phyloP scores from a whole-genome alignment of 1,140 invertebrate genomes.

The Adelges cooleyi region DNA sequence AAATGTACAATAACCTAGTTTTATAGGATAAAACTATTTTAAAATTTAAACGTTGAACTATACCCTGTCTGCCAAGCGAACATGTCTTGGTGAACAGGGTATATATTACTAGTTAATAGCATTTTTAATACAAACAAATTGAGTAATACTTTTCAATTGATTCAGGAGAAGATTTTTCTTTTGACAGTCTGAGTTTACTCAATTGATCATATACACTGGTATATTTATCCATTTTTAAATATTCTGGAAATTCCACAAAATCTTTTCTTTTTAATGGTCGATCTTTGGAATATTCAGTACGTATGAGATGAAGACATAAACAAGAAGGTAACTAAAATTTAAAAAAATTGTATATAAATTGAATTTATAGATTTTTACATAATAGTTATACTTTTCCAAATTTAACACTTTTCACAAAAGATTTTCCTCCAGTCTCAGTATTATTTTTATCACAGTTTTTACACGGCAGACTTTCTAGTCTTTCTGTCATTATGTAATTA shows the following conservation, averaged over 20 bases:
- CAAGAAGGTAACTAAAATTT: conserved; percentile 56
- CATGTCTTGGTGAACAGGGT: too few relatives aligned
- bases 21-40: too few relatives aligned
- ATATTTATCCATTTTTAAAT: conserved; percentile 64
- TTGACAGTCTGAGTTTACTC: background rate
- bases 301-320: conserved; percentile 75
- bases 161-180: background rate
- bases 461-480: conserved; percentile 16
- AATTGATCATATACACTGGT: conserved; percentile 23
- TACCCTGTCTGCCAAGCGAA: too few relatives aligned
- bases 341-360: conserved; percentile 22
- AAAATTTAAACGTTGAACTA: too few relatives aligned
- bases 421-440: conserved; percentile 12
- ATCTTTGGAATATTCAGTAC: conserved; percentile 67
- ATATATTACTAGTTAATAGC: too few relatives aligned
- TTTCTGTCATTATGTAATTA: conserved; percentile 7
- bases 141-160: background rate
- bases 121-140: too few relatives aligned
- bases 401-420: conserved; percentile 9
- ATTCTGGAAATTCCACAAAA: conserved; percentile 73
- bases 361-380: background rate
- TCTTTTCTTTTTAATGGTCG: conserved; percentile 72
- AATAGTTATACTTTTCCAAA: conserved; percentile 22
- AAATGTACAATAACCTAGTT: too few relatives aligned
- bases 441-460: conserved; percentile 17